A percentile compares a stretch with the other conserved stretches of the same genome.
phyloP scores from a whole-genome alignment of 2,797 vertebrate species.

The Paedocypris micromegethes region DNA sequence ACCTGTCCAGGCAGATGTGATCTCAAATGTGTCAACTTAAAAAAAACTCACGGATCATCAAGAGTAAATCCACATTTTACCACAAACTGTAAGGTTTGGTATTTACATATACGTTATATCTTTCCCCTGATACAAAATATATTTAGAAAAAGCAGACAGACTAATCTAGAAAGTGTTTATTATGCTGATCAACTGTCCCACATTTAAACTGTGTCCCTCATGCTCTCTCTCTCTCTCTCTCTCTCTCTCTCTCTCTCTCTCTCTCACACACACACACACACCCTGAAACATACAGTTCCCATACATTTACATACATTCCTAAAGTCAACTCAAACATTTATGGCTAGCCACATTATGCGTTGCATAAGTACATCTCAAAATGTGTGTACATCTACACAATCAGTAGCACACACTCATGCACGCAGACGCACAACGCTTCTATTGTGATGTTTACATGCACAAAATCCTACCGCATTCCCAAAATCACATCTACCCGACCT shows the following conservation, averaged over 20 bases:
- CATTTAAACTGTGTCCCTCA: slow-evolving; percentile 25
- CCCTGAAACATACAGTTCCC: slow-evolving; percentile 27
- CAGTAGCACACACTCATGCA: slow-evolving; percentile 29
- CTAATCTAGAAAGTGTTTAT: slow-evolving; percentile 47
- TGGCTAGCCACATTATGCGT: slow-evolving; percentile 41
- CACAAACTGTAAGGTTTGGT: too few relatives aligned
- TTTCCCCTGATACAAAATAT: not conserved
- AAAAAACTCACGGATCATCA: too few relatives aligned
- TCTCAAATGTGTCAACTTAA: too few relatives aligned
- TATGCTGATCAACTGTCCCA: slow-evolving; percentile 35
- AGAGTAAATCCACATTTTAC: too few relatives aligned
- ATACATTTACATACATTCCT: slow-evolving; percentile 41
- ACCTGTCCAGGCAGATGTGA: too few relatives aligned
- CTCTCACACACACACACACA: slow-evolving; percentile 11
- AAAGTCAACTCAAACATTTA: slow-evolving; percentile 42
- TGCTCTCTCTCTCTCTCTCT: not conserved
- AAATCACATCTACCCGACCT: slow-evolving; percentile 45
- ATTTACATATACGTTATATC: too few relatives aligned
- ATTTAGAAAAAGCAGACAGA: slow-evolving; percentile 13
- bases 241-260: not conserved
- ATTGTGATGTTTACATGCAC: slow-evolving; percentile 50
- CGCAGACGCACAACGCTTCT: slow-evolving; percentile 26
- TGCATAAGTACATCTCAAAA: slow-evolving; percentile 38
- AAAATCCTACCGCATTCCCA: slow-evolving; percentile 47
- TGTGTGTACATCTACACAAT: slow-evolving; percentile 31